Evolutionary conservation across 2,888 invertebrate genomes (phyloP), one percentile per base, ranked within the genome.

Genomic region (Dicyrtoma fusca): DNA sequence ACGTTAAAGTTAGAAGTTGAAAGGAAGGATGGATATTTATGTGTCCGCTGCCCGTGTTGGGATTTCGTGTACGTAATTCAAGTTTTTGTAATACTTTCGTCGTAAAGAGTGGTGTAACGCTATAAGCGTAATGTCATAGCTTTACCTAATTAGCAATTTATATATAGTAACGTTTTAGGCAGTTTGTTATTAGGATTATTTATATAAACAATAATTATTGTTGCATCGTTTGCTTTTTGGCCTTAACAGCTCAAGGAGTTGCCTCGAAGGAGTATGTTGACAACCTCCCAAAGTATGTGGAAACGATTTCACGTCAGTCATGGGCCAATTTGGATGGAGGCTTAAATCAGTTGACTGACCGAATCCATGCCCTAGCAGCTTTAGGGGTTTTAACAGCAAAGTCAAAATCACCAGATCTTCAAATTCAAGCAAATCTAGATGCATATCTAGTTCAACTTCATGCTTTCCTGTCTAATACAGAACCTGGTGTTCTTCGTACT

Each of bases 301-400:
- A 76, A 42, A 55, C 66, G 1, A 44, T 76, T 21, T 69, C 72
- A 4, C 70, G 74, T 19, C 71, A 63, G 8, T 47, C 69, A 1
- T 76, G 74, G 74, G 63, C 71, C 4, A 70, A 44, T 49, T 68
- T 76, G 53, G 76, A 76, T 34, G 64, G 47, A 3, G 71, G 66
- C 6, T 49, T 63, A 10, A 47, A 19, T 42, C 76, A 73, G 59
- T 47, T 74, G 34, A 64, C 59, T 13, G 74, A 76, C 14, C 45
- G 57, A 23, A 57, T 57, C 49, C 66, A 71, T 21, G 45, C 77
- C 1, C 59, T 79, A 5, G 74, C 74, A 53, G 51, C 69, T 1
- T 44, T 76, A 23, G 75, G 75, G n/a, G 49, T 76, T 19, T 68
- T 77, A 2, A 72, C 74, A 53, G 79, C 79, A 1, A 79, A 79